Base-by-base conservation (phyloP, 2,888 invertebrate species). In the Zygaena filipendulae region DNA sequence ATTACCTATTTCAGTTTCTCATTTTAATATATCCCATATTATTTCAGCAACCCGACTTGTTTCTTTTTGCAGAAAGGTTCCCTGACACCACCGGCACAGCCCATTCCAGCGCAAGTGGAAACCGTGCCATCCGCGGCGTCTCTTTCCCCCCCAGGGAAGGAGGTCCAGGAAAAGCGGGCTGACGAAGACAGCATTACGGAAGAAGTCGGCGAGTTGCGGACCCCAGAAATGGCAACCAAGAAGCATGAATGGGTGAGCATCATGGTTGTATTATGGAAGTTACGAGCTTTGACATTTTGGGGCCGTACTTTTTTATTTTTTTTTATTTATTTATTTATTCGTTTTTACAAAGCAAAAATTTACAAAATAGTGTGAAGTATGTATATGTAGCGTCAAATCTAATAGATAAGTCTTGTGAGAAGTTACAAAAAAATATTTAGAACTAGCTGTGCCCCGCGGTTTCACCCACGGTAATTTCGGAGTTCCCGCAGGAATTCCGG, bases 241-340 rank as follows among this genome's bases (percentile, higher is more conserved):
- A 41, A 55, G 35, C 47, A 61, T 3, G 64, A 62, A 44, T 74
- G 70, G 71, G 74, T 74, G 45, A 47, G 52, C n/a, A n/a, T n/a
- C n/a, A n/a, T n/a, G n/a, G n/a, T n/a, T n/a, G n/a, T n/a, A n/a
- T n/a, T 29, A 10, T 12, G 6, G 16, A 6, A 11, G 3, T 29
- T 10, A 8, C 16, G 12, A 14, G 6, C 10, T 12, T 26, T n/a
- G n/a, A 12, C 13, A 30, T 13, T 3, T 4, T 16, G 21, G 31
- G 21, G 18, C 36, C 3, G 25, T 29, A 22, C 11, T 25, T 5
- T 11, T 33, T 11, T 35, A 24, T 9, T 10, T n/a, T 24, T 8
- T 20, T 10, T 26, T 13, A 7, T 11, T 21, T 10, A 25, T 2
- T 6, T 9, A 30, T 4, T n/a, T n/a, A n/a, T n/a, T n/a, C n/a